Base-by-base conservation (phyloP, 2,113 vertebrate genomes). In the Psephotus haematonotus region DNA sequence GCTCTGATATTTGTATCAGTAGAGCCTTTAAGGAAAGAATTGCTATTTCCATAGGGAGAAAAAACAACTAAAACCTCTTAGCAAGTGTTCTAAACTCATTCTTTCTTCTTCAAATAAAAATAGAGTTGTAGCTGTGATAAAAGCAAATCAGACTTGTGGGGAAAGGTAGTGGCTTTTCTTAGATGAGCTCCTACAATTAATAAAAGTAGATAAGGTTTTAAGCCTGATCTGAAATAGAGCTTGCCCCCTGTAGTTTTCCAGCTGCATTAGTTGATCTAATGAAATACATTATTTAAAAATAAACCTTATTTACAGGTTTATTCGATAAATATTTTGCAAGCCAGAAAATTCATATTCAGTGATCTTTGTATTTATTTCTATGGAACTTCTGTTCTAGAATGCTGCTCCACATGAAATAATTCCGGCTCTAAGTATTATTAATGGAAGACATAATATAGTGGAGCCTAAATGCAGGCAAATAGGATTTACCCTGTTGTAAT, bases 201-300 rank as follows among this genome's bases (percentile, higher is more conserved):
- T 88, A 91, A 46, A 92, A 95, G 80, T 39, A 88, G 83, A 63
- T 97, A 91, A 93, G 91, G 83, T 89, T 90, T 88, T 87, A 91
- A 94, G 90, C 80, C 72, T 94, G 76, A 68, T 78, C 77, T 91
- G 67, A 91, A 89, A 67, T 64, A 60, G 65, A 72, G 59, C 76
- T 95, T 86, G 64, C 86, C 88, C 60, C 69, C 82, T 90, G 83
- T 88, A 67, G 76, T 91, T 76, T 91, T 91, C 57, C 80, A 92
- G 0, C 44, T 74, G 68, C 59, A 37, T 84, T 76, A 80, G 35
- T 20, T 93, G 80, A 59, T 62, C 44, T 44, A 43, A 47, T 92
- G 52, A 76, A 87, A 90, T 71, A 62, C 0, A 3, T 76, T 75
- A 75, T 60, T 85, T 76, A 50, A 72, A 92, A 94, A 68, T 33